Evolutionary conservation across 1,140 invertebrate genomes (phyloP), one percentile per base, ranked within the genome.

Genomic region (Cyrtorhinus lividipennis): DNA sequence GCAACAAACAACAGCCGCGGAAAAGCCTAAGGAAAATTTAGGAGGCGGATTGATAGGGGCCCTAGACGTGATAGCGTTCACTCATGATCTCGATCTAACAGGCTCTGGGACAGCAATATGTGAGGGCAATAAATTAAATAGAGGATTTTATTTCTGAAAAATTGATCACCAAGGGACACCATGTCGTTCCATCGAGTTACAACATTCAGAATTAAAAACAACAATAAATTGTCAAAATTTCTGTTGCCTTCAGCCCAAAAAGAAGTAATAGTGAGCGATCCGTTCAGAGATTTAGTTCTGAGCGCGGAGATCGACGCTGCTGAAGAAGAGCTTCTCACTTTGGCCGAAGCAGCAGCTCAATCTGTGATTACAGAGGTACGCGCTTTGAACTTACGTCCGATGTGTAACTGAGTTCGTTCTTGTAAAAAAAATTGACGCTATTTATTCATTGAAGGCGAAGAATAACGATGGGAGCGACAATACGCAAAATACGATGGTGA

Each of bases 31-130:
- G 13, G 24, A 26, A 2, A 66, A 67, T 61, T n/a, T n/a, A n/a
- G 66, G 64, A 26, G 81, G 78, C 24, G 84, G 84, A 1, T 71
- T 88, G 24, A 83, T 82, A 5, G 82, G 83, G 12, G 87, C 88
- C n/a, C 78, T 90, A 61, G 87, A 90, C 69, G 86, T 89, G 61
- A 85, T 90, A 77, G 80, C 84, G 0, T 88, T 88, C 69, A 81
- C 85, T 13, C 83, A 87, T 65, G 85, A 87, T 67, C 70, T 87
- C 20, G 81, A 79, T 68, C 70, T 79, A 66, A 71, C 74, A 44
- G 65, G 69, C n/a, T n/a, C n/a, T n/a, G n/a, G n/a, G n/a, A n/a
- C n/a, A n/a, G n/a, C n/a, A n/a, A n/a, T n/a, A n/a, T n/a, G n/a
- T n/a, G n/a, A n/a, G n/a, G n/a, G n/a, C n/a, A n/a, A n/a, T n/a